Evolutionary conservation across 2,113 vertebrate species (phyloP).

Genomic region (Atlantisia rogersi): DNA sequence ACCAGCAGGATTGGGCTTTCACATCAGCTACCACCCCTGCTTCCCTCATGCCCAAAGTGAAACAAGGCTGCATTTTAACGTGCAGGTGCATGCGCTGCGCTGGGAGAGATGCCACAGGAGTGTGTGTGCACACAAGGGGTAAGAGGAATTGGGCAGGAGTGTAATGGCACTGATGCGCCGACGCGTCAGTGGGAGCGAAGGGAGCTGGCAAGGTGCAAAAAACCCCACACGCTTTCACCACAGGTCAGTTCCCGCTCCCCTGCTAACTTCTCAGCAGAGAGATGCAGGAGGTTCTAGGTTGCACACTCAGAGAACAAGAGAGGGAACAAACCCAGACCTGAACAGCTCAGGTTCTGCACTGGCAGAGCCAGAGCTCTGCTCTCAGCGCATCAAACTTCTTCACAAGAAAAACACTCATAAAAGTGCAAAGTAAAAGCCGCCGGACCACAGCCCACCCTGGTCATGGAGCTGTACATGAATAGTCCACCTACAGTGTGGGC

Average conservation of each 20-base stretch:
- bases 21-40: background rate
- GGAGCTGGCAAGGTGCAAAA: background rate
- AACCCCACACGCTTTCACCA: rapidly evolving
- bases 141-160: background rate
- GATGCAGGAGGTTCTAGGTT: background rate
- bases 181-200: background rate
- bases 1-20: background rate
- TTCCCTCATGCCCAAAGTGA: background rate
- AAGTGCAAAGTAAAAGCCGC: background rate
- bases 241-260: background rate
- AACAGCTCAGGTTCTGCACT: background rate
- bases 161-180: background rate
- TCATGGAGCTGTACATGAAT: background rate
- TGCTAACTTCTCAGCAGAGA: background rate
- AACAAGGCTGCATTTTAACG: background rate
- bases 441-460: background rate
- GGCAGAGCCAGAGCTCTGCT: background rate
- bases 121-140: rapidly evolving
- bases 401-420: background rate
- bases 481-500: background rate
- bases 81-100: background rate
- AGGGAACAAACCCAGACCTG: background rate
- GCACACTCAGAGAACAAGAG: background rate
- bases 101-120: background rate
- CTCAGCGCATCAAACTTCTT: background rate